These are phyloP conservation scores for Sanderia malayensis DNA, from an alignment of 30 jellyfish, hydroid and myxozoan genomes.

Conservation along the genomic window DNA sequence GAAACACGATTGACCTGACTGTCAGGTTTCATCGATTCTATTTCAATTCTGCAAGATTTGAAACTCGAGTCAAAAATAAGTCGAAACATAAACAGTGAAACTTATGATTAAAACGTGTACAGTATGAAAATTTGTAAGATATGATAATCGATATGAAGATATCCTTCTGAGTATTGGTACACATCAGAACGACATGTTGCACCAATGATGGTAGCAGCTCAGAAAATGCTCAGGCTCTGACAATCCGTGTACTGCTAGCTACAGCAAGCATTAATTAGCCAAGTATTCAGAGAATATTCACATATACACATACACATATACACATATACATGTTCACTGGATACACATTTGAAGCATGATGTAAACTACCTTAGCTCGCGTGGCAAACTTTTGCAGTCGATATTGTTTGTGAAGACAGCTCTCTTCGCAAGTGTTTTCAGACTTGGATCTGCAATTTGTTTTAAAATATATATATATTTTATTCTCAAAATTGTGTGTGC, in stretches of 20 bases:
- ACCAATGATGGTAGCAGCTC: no score
- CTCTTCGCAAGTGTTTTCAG: slow-evolving; percentile 37
- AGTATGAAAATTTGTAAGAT: no score
- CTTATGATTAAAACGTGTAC: neutral
- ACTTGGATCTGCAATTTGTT: slow-evolving; percentile 26
- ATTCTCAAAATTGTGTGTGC: no score
- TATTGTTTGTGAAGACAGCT: slow-evolving; percentile 40
- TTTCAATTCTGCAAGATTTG: slow-evolving; percentile 21
- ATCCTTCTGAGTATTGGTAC: neutral
- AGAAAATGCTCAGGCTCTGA: neutral
- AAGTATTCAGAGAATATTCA: no score
- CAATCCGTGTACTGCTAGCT: neutral
- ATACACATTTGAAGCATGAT: no score
- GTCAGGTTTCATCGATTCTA: slow-evolving; percentile 39
- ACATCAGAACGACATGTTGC: no score
- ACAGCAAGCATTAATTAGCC: no score
- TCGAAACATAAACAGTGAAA: neutral
- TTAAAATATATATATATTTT: no score
- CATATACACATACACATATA: no score
- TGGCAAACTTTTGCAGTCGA: slow-evolving; percentile 46
- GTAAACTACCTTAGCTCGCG: slow-evolving; percentile 27
- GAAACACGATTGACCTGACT: slow-evolving; percentile 2
- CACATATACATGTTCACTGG: no score
- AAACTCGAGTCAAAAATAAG: neutral
- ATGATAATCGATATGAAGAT: no score